Conservation (phyloP, 2,888 invertebrate species). For the Drosophila neonasuta region DNA sequence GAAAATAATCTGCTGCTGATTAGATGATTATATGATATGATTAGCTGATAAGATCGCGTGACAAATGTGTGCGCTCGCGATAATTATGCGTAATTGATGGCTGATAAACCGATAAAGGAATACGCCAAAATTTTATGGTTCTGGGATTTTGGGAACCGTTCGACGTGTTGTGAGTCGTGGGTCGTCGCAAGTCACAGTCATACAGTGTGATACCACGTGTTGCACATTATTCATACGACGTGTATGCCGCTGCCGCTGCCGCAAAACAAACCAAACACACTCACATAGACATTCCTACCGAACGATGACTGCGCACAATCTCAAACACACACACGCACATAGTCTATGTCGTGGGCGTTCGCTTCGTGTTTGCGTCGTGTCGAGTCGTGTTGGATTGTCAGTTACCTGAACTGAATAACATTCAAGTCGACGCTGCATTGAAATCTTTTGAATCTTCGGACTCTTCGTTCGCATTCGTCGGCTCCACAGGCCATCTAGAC, state of each 20-base stretch:
- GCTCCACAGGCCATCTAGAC: constrained; percentile 2
- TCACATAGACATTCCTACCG: neutral
- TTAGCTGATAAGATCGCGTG: constrained; percentile 54
- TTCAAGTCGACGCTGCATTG: constrained; percentile 47
- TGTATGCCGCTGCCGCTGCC: constrained; percentile 24
- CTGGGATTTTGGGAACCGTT: constrained; percentile 9
- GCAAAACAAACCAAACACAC: constrained; percentile 10
- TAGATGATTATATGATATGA: constrained; percentile 30
- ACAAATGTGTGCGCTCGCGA: constrained; percentile 28
- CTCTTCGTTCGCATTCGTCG: constrained; percentile 18
- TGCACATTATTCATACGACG: constrained; percentile 62
- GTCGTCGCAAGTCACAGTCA: constrained; percentile 1
- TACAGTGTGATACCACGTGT: constrained; percentile 65
- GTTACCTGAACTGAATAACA: constrained; percentile 36
- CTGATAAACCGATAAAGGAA: constrained; percentile 63
- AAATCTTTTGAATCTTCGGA: constrained; percentile 75
- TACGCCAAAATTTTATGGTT: constrained; percentile 18
- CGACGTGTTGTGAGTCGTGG: constrained; percentile 1
- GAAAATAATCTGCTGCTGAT: constrained; percentile 71
- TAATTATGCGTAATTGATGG: constrained; percentile 73
- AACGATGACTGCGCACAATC: constrained; percentile 71
- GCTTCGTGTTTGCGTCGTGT: constrained; percentile 39
- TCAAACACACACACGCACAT: constrained; percentile 30
- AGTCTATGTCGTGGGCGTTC: constrained; percentile 50
- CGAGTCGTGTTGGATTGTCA: constrained; percentile 37